Evolutionary conservation across 2,888 invertebrate genomes (phyloP).

Genomic region (Criorhina ranunculi): DNA sequence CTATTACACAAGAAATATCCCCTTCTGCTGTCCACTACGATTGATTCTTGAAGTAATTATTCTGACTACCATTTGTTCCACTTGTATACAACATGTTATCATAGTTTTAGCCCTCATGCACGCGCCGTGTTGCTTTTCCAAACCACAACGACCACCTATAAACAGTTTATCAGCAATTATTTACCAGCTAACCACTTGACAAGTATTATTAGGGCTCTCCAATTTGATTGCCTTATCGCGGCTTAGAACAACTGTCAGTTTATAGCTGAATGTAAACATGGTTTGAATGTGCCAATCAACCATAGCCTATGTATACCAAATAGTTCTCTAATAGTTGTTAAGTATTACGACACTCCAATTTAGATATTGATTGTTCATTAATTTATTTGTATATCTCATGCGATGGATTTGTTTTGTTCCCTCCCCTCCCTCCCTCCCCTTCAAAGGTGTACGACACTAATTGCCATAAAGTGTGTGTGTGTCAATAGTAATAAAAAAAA

Average conservation of each 20-base stretch:
- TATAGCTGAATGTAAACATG: slow-evolving; percentile 42
- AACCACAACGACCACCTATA: background rate
- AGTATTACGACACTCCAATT: slow-evolving; percentile 43
- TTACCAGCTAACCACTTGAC: slow-evolving; percentile 50
- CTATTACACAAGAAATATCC: no score
- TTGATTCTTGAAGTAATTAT: no score
- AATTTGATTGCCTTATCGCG: slow-evolving; percentile 47
- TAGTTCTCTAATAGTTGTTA: slow-evolving; percentile 49
- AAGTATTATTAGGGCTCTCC: slow-evolving; percentile 28
- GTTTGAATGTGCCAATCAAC: slow-evolving; percentile 26
- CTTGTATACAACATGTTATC: slow-evolving; percentile 25
- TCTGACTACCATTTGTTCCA: slow-evolving; percentile 8
- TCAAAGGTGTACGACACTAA: slow-evolving; percentile 3
- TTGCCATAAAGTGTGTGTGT: background rate
- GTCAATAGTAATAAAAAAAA: no score
- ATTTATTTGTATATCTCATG: slow-evolving; percentile 40
- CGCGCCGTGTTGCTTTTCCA: background rate
- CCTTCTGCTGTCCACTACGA: no score
- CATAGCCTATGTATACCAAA: slow-evolving; percentile 33
- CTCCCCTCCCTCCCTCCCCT: background rate
- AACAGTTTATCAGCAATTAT: slow-evolving; percentile 41
- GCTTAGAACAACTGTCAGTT: slow-evolving; percentile 45
- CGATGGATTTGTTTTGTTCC: background rate
- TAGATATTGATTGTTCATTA: slow-evolving; percentile 52
- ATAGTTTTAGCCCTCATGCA: slow-evolving; percentile 10